phyloP scores from a whole-genome alignment of 2,888 invertebrate species.

The Plebejus anna region DNA sequence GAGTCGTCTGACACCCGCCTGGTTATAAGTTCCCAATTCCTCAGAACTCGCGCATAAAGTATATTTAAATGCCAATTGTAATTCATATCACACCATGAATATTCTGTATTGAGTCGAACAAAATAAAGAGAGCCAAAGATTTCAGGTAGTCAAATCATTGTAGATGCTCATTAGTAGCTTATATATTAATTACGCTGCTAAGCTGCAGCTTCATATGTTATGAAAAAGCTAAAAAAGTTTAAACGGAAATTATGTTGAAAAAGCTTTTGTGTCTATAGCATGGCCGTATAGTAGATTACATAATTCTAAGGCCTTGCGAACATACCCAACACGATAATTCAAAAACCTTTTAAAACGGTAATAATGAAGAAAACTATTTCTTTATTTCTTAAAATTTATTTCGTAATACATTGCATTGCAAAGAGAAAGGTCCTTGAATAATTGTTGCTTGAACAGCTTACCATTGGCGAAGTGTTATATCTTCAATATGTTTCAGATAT shows the following conservation, averaged over 20 bases:
- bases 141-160: not conserved
- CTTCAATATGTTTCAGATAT: slow-evolving; percentile 82
- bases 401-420: not conserved
- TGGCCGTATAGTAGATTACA: not conserved
- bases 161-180: not conserved
- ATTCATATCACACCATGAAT: not conserved
- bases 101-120: not conserved
- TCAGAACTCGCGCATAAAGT: not conserved
- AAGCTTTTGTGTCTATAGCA: not conserved
- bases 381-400: too few relatives aligned
- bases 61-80: not conserved
- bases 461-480: slow-evolving; percentile 18
- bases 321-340: not conserved
- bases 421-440: not conserved
- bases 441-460: slow-evolving; percentile 21
- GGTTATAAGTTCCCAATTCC: not conserved
- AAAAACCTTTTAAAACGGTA: not conserved
- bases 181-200: too few relatives aligned
- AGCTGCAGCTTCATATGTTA: not conserved
- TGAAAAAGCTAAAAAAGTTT: not conserved
- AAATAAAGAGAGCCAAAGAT: not conserved
- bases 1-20: not conserved
- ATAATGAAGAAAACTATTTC: not conserved
- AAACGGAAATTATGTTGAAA: not conserved
- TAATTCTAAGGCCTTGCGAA: not conserved